Conservation (phyloP, 2,888 invertebrate species). For the Eulithis prunata region DNA sequence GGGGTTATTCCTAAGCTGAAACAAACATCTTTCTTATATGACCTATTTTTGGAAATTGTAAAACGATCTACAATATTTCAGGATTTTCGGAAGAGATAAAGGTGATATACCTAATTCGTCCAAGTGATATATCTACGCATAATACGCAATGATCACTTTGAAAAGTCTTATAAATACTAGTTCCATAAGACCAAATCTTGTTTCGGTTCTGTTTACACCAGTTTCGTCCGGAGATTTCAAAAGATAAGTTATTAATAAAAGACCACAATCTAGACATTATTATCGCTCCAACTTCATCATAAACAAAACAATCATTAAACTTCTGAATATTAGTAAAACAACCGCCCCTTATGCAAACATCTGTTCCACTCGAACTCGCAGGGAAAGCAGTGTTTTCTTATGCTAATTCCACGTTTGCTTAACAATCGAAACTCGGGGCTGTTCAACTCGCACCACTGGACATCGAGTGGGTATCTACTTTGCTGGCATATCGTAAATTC, state of each 20-base stretch:
- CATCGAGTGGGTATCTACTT: slow-evolving; percentile 28
- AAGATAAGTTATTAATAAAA: not conserved
- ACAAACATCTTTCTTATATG: slow-evolving; percentile 1
- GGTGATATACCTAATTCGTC: too few relatives aligned
- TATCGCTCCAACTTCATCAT: not conserved
- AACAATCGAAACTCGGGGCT: slow-evolving; percentile 48
- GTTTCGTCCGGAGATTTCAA: too few relatives aligned
- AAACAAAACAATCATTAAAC: slow-evolving; percentile 12
- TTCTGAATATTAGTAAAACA: slow-evolving; percentile 27
- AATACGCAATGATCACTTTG: too few relatives aligned
- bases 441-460: slow-evolving; percentile 40
- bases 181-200: too few relatives aligned
- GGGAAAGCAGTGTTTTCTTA: slow-evolving; percentile 59
- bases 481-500: too few relatives aligned
- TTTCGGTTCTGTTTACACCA: too few relatives aligned
- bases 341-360: slow-evolving; percentile 28
- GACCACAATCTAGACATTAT: not conserved
- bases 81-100: too few relatives aligned
- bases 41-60: too few relatives aligned
- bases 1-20: slow-evolving; percentile 88
- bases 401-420: slow-evolving; percentile 63
- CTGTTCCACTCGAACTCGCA: slow-evolving; percentile 17
- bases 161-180: too few relatives aligned
- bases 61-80: too few relatives aligned
- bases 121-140: too few relatives aligned